These are phyloP conservation scores for Octonoba sinensis DNA, from an alignment of 2,888 invertebrate species.

Conservation along the genomic window DNA sequence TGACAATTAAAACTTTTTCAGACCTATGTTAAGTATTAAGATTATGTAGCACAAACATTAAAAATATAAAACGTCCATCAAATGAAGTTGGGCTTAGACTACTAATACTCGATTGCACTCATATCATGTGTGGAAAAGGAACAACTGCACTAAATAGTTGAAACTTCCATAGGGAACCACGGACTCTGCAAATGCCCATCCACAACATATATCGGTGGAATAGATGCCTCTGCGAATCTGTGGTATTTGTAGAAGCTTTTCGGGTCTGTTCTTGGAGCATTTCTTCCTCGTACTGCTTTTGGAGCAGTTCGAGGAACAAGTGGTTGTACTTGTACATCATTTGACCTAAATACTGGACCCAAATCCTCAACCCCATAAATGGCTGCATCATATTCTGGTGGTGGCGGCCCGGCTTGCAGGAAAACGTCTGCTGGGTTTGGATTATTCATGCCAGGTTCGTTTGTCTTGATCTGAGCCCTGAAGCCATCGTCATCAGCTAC, in stretches of 20 bases:
- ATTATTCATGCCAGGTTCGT: constrained; percentile 50
- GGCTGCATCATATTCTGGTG: constrained; percentile 30
- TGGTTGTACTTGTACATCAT: neutral
- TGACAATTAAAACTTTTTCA: too few species aligned
- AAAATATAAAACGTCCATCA: too few species aligned
- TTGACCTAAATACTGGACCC: neutral
- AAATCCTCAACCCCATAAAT: constrained; percentile 11
- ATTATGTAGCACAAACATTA: too few species aligned
- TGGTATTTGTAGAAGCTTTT: constrained; percentile 10
- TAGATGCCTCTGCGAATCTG: constrained; percentile 7
- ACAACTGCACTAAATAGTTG: too few species aligned
- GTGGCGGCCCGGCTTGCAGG: neutral
- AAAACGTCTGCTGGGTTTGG: constrained; percentile 36
- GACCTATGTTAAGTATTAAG: too few species aligned
- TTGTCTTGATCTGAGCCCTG: constrained; percentile 39
- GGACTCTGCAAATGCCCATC: constrained; percentile 56
- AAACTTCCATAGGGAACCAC: constrained; percentile 49
- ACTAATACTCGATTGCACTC: too few species aligned
- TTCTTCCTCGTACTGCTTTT: too few species aligned
- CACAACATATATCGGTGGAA: constrained; percentile 38
- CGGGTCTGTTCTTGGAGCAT: neutral
- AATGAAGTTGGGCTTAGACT: too few species aligned
- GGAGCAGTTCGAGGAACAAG: too few species aligned
- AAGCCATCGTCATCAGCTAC: constrained; percentile 39
- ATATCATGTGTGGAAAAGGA: too few species aligned